These are phyloP conservation scores for Catocala fraxini DNA, from an alignment of 2,888 invertebrate genomes.

Conservation along the genomic window DNA sequence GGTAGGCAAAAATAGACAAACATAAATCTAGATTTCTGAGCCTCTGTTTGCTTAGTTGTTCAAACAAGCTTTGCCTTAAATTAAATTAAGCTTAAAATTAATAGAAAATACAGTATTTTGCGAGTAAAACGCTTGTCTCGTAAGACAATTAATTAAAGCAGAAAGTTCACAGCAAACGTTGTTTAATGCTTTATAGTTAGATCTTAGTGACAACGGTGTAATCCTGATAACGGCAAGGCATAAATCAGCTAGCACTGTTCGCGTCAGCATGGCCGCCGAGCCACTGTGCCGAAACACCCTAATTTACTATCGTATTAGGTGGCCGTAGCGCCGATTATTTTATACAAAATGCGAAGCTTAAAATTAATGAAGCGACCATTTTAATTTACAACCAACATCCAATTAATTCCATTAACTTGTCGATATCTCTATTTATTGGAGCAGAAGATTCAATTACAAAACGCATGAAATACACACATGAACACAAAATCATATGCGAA, in stretches of 20 bases:
- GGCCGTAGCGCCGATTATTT: conserved; percentile 64
- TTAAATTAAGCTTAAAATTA: conserved; percentile 1
- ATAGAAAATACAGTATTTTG: conserved; percentile 34
- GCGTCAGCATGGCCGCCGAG: conserved; percentile 62
- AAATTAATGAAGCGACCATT: conserved; percentile 68
- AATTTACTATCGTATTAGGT: conserved; percentile 80
- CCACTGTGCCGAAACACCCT: conserved; percentile 71
- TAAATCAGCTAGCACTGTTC: conserved; percentile 67
- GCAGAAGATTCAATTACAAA: conserved; percentile 58
- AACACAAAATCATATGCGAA: conserved; percentile 27
- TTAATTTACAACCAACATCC: conserved; percentile 67
- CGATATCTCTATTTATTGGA: conserved; percentile 65
- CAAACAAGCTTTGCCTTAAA: background rate
- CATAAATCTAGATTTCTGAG: background rate
- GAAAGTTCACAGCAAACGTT: conserved; percentile 47
- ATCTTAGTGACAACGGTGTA: conserved; percentile 68
- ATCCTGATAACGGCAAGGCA: conserved; percentile 69
- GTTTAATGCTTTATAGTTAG: conserved; percentile 55
- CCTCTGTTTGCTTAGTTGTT: background rate
- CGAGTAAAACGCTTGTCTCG: conserved; percentile 35
- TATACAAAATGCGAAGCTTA: conserved; percentile 69
- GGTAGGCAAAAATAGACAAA: too few relatives aligned
- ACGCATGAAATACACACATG: conserved; percentile 32
- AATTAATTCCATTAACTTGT: conserved; percentile 67
- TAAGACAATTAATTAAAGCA: conserved; percentile 51